These are phyloP conservation scores for Cyanistes caeruleus DNA, from an alignment of 2,113 vertebrate genomes.

Conservation along the genomic window DNA sequence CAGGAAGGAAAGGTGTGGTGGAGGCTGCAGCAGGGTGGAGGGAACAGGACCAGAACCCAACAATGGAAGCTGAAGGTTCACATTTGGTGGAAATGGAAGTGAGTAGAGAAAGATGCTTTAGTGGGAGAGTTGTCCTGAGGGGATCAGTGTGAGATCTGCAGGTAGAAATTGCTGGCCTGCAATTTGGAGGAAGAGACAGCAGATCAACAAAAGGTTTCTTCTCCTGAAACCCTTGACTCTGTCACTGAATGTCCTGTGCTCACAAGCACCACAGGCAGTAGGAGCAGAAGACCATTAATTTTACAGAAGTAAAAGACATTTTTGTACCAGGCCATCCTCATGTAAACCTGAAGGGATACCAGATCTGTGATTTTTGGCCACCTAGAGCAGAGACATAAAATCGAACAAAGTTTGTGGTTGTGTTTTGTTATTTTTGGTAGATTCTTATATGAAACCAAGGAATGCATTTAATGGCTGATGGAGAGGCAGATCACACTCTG, in stretches of 20 bases:
- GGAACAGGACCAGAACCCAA: neutral
- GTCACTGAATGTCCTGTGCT: fast-evolving
- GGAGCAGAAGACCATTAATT: neutral
- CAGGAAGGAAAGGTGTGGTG: neutral
- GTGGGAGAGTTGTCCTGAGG: neutral
- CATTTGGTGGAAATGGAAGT: neutral
- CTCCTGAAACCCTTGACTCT: neutral
- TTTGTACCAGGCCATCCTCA: neutral
- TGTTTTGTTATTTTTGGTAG: neutral
- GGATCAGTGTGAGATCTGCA: fast-evolving
- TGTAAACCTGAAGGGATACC: neutral
- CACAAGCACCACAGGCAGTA: neutral
- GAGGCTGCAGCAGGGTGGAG: neutral
- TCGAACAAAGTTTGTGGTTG: neutral
- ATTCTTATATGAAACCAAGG: neutral
- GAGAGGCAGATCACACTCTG: neutral
- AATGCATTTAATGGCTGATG: neutral
- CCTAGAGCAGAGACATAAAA: fast-evolving
- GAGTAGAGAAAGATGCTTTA: neutral
- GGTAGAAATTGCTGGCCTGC: neutral
- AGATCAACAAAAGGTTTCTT: neutral
- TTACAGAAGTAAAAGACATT: neutral
- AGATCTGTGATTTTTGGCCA: neutral
- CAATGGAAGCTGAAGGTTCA: neutral
- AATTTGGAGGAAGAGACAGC: neutral